Conservation (phyloP, 2,113 vertebrate species). For the Ictalurus punctatus region DNA sequence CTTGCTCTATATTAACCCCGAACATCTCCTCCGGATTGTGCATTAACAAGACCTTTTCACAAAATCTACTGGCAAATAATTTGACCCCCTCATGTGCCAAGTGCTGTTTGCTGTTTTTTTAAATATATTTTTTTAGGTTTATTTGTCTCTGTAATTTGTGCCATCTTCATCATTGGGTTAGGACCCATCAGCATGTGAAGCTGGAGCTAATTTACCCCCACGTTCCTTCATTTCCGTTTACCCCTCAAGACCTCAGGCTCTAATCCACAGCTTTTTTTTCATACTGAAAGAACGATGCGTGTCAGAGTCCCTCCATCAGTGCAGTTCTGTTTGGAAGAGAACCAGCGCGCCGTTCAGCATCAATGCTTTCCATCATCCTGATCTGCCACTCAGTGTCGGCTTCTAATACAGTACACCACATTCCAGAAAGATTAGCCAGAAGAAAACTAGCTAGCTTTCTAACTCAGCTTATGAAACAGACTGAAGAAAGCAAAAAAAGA, state of each 20-base stretch:
- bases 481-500: not conserved
- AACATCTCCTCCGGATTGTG: conserved; percentile 18
- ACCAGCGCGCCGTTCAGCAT: conserved; percentile 1
- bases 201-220: conserved; percentile 33
- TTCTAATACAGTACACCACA: conserved; percentile 10
- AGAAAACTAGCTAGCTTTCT: not conserved
- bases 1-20: not conserved
- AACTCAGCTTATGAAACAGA: not conserved
- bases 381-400: not conserved
- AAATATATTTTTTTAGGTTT: not conserved
- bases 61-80: not conserved
- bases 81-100: not conserved
- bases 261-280: not conserved
- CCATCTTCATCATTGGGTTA: conserved; percentile 19
- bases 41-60: conserved; percentile 13
- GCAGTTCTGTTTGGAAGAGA: conserved; percentile 25
- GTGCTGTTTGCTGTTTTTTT: not conserved
- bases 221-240: conserved; percentile 3
- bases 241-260: not conserved
- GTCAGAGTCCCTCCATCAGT: conserved; percentile 7
- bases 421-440: conserved; percentile 4
- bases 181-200: conserved; percentile 7
- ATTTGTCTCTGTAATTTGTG: not conserved
- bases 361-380: conserved; percentile 13
- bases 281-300: conserved; percentile 18